Evolutionary conservation across 2,797 vertebrate genomes (phyloP).

Genomic region (Clarias platycephalus): DNA sequence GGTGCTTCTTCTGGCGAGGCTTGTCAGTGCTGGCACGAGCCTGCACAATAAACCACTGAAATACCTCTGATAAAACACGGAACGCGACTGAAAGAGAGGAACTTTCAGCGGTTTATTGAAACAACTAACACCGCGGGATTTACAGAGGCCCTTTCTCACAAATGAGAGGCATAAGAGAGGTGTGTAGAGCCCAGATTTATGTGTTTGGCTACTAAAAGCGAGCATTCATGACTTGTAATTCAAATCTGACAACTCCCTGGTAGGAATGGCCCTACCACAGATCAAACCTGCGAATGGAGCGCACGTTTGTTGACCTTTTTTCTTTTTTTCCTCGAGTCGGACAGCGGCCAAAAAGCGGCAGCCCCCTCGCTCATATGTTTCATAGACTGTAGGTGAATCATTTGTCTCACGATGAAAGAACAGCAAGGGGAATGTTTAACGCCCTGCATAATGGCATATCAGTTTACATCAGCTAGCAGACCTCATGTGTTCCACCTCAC

Average conservation of each 20-base stretch:
- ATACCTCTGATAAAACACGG: slow-evolving; percentile 59
- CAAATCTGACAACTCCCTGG: slow-evolving; percentile 55
- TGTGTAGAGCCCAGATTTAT: slow-evolving; percentile 58
- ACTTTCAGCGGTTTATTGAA: slow-evolving; percentile 61
- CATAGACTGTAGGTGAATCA: slow-evolving; percentile 71
- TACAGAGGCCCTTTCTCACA: slow-evolving; percentile 62
- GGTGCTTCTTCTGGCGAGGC: slow-evolving; percentile 63
- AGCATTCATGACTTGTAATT: slow-evolving; percentile 65
- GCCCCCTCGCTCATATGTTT: slow-evolving; percentile 60
- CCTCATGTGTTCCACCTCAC: slow-evolving; percentile 34
- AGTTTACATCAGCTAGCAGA: slow-evolving; percentile 67
- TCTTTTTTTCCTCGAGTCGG: slow-evolving; percentile 26
- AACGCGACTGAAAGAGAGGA: slow-evolving; percentile 52
- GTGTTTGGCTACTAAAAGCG: slow-evolving; percentile 62
- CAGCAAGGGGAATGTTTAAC: slow-evolving; percentile 67
- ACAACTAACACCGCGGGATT: slow-evolving; percentile 67
- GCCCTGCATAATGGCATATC: slow-evolving; percentile 69
- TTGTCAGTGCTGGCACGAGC: slow-evolving; percentile 40
- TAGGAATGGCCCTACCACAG: slow-evolving; percentile 50
- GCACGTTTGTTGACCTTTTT: slow-evolving; percentile 19
- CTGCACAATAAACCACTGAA: slow-evolving; percentile 70
- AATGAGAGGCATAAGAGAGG: slow-evolving; percentile 56
- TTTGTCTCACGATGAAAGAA: slow-evolving; percentile 68
- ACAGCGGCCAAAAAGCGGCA: slow-evolving; percentile 60
- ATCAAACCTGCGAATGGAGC: background rate